Percentiles rank a stretch among this genome's conserved stretches.
Evolutionary conservation across 2,113 vertebrate species (phyloP).

Genomic region (Nyctibius bracteatus): DNA sequence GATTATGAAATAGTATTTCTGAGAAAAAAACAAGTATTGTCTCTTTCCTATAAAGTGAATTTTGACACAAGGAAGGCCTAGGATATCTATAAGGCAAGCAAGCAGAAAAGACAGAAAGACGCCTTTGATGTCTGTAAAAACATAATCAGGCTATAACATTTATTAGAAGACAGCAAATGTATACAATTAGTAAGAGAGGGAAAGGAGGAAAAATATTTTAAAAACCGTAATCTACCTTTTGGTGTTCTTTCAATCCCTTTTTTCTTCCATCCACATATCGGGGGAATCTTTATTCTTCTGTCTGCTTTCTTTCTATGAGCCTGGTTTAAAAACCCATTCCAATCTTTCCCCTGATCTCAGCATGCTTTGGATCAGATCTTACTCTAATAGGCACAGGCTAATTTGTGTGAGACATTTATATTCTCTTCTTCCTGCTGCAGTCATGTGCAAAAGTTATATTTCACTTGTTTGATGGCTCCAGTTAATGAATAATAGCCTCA

Average conservation of each 20-base stretch:
- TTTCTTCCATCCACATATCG: neutral
- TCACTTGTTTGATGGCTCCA: neutral
- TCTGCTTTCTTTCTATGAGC: neutral
- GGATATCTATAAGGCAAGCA: neutral
- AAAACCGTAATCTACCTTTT: neutral
- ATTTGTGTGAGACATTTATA: neutral
- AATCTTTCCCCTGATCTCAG: neutral
- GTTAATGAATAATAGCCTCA: constrained; percentile 26
- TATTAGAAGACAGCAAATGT: neutral
- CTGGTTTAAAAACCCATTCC: neutral
- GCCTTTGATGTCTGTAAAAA: neutral
- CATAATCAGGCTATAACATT: neutral
- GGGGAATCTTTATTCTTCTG: neutral
- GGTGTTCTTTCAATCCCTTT: neutral
- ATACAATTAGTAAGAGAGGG: neutral
- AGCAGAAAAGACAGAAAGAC: neutral
- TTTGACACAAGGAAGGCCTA: neutral
- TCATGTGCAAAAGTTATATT: constrained; percentile 20
- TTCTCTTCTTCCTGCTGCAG: neutral
- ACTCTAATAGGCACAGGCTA: neutral
- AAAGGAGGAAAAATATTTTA: neutral
- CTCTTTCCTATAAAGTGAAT: neutral
- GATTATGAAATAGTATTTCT: neutral
- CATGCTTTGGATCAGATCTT: neutral
- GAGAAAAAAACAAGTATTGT: neutral